phyloP scores from a whole-genome alignment of 2,113 vertebrate genomes.

The Picathartes gymnocephalus region DNA sequence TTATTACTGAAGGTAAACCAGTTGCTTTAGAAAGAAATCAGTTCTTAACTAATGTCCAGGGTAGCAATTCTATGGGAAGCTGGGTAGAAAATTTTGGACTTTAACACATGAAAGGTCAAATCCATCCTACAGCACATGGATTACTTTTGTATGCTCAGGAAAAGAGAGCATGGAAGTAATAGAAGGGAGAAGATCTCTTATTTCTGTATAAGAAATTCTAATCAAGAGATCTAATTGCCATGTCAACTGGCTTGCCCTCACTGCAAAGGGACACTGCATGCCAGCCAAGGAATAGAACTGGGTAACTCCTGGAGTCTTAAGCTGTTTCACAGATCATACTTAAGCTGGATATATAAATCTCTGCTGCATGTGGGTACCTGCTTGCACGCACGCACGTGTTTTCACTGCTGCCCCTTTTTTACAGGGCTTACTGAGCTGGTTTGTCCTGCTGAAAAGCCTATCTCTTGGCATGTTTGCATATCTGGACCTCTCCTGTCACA shows the following conservation, averaged over 20 bases:
- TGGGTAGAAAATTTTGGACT: background rate
- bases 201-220: background rate
- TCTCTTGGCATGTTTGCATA: background rate
- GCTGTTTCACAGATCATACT: background rate
- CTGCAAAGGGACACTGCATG: background rate
- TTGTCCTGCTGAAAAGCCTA: background rate
- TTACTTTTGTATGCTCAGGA: background rate
- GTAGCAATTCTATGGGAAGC: background rate
- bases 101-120: background rate
- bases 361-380: background rate
- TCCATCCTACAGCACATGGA: fast-evolving
- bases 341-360: background rate
- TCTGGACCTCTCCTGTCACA: background rate
- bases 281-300: background rate
- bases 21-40: background rate
- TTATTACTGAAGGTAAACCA: background rate
- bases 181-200: background rate
- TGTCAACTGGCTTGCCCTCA: background rate
- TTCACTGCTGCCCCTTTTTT: background rate
- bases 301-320: background rate
- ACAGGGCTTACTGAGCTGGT: background rate
- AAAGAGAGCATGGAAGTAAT: background rate
- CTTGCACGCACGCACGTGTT: background rate
- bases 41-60: background rate
- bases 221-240: background rate